Conservation (phyloP, 2,113 vertebrate genomes). For the Vimba vimba region DNA sequence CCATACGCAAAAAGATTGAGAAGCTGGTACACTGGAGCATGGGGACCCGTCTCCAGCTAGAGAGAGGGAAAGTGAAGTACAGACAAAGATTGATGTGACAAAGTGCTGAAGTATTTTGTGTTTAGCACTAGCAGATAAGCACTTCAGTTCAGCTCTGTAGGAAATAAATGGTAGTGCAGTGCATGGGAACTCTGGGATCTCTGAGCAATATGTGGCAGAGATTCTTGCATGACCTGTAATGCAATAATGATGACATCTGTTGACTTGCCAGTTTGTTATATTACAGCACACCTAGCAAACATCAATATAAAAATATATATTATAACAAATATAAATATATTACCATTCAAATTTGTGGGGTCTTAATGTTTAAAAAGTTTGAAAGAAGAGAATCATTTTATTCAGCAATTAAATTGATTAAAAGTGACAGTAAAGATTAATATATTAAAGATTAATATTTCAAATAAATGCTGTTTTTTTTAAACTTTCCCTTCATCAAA, state of each 20-base stretch:
- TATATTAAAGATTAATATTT: neutral
- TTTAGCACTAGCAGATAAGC: slow-evolving; percentile 5
- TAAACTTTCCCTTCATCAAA: neutral
- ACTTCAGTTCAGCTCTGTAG: slow-evolving; percentile 23
- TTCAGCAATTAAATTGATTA: neutral
- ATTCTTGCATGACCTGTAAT: neutral
- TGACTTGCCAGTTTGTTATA: neutral
- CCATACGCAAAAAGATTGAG: slow-evolving; percentile 95
- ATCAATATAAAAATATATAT: neutral
- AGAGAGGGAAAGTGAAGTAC: slow-evolving; percentile 13
- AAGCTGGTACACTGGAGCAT: slow-evolving; percentile 90
- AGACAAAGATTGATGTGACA: slow-evolving; percentile 15
- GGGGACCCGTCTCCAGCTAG: slow-evolving; percentile 91
- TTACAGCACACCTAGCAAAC: neutral
- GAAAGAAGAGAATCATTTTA: neutral
- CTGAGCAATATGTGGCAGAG: neutral
- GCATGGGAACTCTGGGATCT: neutral
- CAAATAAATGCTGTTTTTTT: neutral
- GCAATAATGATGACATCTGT: slow-evolving; percentile 10
- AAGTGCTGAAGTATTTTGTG: slow-evolving; percentile 28
- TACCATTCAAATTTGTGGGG: neutral
- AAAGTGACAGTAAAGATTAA: neutral
- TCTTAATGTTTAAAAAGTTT: neutral
- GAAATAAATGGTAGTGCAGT: neutral
- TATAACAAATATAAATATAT: neutral